These are phyloP conservation scores for Didymodactylos carnosus DNA, from an alignment of 2,888 invertebrate genomes.

Conservation along the genomic window DNA sequence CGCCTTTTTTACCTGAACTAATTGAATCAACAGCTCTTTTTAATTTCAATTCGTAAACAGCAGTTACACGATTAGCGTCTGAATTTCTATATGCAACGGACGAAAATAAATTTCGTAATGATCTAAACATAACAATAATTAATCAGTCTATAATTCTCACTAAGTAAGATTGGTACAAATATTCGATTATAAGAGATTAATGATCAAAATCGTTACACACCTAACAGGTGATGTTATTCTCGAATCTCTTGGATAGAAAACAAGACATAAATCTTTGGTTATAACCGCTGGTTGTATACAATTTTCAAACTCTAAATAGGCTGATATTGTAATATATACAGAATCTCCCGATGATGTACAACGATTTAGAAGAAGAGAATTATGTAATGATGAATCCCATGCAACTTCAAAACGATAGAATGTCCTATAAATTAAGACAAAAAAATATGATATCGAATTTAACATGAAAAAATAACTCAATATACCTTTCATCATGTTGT, in stretches of 20 bases:
- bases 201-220: no score
- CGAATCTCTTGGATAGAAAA: constrained; percentile 63
- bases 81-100: constrained; percentile 4
- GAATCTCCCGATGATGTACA: constrained; percentile 90
- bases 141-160: no score
- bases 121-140: no score
- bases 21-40: no score
- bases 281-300: constrained; percentile 89
- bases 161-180: no score
- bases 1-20: not conserved
- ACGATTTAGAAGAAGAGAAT: constrained; percentile 76
- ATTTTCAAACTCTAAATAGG: constrained; percentile 94
- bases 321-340: constrained; percentile 92
- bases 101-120: constrained; percentile 26
- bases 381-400: constrained; percentile 97
- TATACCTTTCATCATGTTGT: constrained; percentile 59
- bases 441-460: no score
- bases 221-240: constrained; percentile 22
- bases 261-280: constrained; percentile 89
- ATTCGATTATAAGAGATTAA: no score
- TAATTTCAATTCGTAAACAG: not conserved
- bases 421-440: no score
- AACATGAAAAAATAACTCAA: no score
- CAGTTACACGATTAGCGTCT: constrained; percentile 24
- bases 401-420: constrained; percentile 94